Evolutionary conservation across 2,113 vertebrate genomes (phyloP).

Genomic region (Clarias batrachus): DNA sequence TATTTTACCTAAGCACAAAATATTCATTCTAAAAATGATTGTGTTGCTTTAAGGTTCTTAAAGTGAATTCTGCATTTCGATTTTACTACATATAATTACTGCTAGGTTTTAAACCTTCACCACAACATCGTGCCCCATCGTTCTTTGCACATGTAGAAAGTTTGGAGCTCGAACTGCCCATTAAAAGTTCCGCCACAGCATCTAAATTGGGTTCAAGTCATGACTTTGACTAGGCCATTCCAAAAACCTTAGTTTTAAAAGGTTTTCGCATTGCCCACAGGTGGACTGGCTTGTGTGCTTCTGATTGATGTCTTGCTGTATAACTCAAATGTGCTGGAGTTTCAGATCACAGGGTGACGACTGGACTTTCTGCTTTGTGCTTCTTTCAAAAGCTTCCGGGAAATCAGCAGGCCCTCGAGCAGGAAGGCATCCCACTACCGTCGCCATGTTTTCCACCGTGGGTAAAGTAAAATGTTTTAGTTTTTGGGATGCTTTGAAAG

Average conservation of each 20-base stretch:
- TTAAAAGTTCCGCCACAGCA: neutral
- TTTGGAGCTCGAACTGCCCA: neutral
- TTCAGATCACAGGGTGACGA: neutral
- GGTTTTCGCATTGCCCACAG: neutral
- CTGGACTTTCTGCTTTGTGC: neutral
- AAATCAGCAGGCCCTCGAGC: neutral
- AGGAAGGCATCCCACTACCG: neutral
- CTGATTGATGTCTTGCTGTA: neutral
- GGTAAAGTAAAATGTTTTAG: neutral
- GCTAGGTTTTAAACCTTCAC: neutral
- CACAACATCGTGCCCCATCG: too few species aligned
- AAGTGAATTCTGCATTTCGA: neutral
- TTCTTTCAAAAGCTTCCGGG: neutral
- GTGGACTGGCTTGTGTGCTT: neutral
- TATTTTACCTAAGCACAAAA: neutral
- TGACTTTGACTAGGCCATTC: too few species aligned
- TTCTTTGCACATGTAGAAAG: neutral
- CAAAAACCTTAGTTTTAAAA: neutral
- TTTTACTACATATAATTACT: neutral
- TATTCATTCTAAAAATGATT: neutral
- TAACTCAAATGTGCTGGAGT: neutral
- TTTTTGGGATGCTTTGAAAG: neutral
- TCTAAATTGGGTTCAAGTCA: neutral
- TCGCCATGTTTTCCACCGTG: neutral
- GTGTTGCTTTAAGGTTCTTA: neutral